These are phyloP conservation scores for Calonectris borealis DNA, from an alignment of 2,113 vertebrate species.

Conservation along the genomic window DNA sequence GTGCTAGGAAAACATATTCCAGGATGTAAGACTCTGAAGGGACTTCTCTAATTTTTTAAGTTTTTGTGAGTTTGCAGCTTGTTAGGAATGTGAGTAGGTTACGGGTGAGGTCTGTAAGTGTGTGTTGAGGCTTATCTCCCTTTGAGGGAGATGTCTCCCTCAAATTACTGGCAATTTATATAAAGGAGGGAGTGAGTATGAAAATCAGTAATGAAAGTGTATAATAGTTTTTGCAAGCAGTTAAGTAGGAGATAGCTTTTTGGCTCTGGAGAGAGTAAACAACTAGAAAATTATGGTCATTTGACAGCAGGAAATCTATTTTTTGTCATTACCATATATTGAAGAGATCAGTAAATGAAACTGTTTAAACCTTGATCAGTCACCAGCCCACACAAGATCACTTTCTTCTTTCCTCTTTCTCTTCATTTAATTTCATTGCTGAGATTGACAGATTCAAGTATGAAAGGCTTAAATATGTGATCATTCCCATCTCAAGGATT, in stretches of 20 bases:
- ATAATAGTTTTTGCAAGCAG: background rate
- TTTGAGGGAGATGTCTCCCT: background rate
- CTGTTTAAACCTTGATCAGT: constrained; percentile 8
- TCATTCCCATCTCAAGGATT: constrained; percentile 9
- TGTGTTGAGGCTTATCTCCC: background rate
- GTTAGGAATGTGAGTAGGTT: background rate
- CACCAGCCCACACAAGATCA: constrained; percentile 38
- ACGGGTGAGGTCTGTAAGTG: background rate
- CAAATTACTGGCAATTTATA: background rate
- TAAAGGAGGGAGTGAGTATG: background rate
- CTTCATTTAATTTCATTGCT: constrained; percentile 22
- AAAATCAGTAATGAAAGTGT: background rate
- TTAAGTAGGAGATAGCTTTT: constrained; percentile 15
- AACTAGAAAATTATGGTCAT: constrained; percentile 35
- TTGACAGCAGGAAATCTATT: constrained; percentile 25
- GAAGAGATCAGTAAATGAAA: constrained; percentile 3
- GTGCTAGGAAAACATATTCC: background rate
- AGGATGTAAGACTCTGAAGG: background rate
- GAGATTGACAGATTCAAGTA: constrained; percentile 24
- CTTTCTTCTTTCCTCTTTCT: constrained; percentile 9
- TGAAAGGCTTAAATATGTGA: constrained; percentile 26
- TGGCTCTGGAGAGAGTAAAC: constrained; percentile 7
- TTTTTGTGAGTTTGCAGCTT: background rate
- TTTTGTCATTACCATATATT: constrained; percentile 26
- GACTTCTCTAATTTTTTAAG: background rate